phyloP scores from a whole-genome alignment of 2,113 vertebrate genomes.

The Platysternon megacephalum region DNA sequence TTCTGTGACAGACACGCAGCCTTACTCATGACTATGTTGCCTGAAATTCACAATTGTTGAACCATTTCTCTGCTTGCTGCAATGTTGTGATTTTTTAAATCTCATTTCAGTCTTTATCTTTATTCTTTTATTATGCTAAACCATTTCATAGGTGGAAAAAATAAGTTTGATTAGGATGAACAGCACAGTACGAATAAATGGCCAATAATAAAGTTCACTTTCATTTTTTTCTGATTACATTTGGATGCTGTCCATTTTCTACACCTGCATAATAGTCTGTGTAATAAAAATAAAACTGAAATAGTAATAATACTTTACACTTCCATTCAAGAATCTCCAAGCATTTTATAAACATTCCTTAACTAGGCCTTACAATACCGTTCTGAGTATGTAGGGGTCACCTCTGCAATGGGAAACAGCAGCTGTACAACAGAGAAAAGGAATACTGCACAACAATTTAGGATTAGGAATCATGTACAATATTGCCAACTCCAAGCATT shows the following conservation, averaged over 20 bases:
- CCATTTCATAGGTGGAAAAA: background rate
- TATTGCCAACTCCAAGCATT: background rate
- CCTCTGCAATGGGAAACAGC: background rate
- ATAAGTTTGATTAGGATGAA: background rate
- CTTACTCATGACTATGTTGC: background rate
- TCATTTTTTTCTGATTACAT: background rate
- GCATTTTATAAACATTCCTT: background rate
- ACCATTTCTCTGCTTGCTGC: background rate
- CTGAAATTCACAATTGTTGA: background rate
- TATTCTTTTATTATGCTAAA: background rate
- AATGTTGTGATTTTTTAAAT: background rate
- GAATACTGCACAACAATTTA: too few species aligned
- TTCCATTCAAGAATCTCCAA: background rate
- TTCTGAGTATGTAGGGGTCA: background rate
- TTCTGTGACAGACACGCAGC: too few species aligned
- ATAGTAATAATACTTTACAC: background rate
- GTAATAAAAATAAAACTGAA: background rate
- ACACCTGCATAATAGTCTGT: background rate
- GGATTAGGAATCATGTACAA: background rate
- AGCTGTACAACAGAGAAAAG: background rate
- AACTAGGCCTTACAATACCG: background rate
- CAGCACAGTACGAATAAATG: background rate
- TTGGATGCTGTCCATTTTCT: background rate
- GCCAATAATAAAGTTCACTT: background rate
- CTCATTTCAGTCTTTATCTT: background rate